Evolutionary conservation across 2,888 invertebrate genomes (phyloP).

Genomic region (Epinotia demarniana): DNA sequence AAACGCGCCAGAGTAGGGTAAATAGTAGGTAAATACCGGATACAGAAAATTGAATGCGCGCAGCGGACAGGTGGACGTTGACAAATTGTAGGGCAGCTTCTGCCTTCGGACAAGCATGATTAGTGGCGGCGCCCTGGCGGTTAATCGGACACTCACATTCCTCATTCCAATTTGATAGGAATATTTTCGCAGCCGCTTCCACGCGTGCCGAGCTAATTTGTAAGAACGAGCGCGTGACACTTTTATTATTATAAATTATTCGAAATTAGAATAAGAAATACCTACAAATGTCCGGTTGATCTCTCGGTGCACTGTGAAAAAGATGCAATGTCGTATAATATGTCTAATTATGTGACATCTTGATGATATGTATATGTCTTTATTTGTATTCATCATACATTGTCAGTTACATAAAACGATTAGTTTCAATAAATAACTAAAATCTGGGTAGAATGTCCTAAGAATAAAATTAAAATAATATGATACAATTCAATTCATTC

Average conservation of each 20-base stretch:
- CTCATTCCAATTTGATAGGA: background rate
- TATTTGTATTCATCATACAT: no score
- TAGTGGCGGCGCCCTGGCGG: background rate
- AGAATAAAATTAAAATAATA: no score
- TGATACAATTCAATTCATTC: no score
- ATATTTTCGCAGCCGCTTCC: background rate
- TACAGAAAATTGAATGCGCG: slow-evolving; percentile 35
- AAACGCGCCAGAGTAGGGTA: background rate
- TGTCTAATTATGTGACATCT: no score
- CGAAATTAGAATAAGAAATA: background rate
- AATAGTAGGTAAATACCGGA: slow-evolving; percentile 6
- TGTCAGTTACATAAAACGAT: no score
- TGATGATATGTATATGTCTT: no score
- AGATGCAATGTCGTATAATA: background rate
- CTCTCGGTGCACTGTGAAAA: background rate
- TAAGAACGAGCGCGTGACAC: no score
- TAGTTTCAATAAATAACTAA: no score
- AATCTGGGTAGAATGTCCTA: no score
- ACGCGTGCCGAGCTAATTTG: background rate
- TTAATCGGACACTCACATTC: background rate
- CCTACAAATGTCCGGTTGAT: background rate
- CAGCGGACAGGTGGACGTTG: slow-evolving; percentile 47
- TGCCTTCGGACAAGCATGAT: slow-evolving; percentile 49
- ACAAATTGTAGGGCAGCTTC: slow-evolving; percentile 58
- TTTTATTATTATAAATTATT: no score